These are phyloP conservation scores for Pipistrellus nathusii DNA, from an alignment of 2,797 vertebrate species.

Conservation along the genomic window DNA sequence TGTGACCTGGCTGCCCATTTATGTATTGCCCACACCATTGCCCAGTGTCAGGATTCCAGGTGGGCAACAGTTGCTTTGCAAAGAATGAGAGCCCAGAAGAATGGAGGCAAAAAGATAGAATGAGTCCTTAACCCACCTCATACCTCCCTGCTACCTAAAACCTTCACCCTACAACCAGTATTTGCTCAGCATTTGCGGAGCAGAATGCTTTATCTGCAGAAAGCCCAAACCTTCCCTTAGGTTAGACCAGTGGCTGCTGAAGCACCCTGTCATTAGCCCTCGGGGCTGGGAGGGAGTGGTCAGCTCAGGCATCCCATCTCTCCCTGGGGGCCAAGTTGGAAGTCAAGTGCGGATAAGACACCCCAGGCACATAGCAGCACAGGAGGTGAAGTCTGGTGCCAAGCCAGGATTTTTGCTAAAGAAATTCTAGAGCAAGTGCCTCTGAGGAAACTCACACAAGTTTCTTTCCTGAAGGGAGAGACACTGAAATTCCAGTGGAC, in stretches of 20 bases:
- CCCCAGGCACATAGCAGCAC: rapidly evolving
- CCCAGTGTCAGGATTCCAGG: not conserved
- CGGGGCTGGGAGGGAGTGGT: not conserved
- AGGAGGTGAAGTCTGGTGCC: not conserved
- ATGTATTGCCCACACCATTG: not conserved
- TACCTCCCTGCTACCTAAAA: not conserved
- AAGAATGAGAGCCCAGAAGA: not conserved
- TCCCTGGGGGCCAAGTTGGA: rapidly evolving
- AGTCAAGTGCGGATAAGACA: not conserved
- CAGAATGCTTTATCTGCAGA: not conserved
- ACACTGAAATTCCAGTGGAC: not conserved
- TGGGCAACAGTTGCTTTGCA: not conserved
- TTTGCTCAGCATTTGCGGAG: not conserved
- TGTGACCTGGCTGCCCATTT: not conserved
- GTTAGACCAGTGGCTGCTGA: not conserved
- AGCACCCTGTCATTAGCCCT: not conserved
- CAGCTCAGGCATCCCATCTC: not conserved
- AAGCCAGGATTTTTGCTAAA: constrained; percentile 37
- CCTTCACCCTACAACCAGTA: not conserved
- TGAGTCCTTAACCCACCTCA: not conserved
- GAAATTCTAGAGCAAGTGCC: not conserved
- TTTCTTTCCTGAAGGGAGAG: constrained; percentile 62
- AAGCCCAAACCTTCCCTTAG: not conserved
- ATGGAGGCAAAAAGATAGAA: not conserved
- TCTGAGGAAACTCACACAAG: constrained; percentile 26